These are phyloP conservation scores for Myopa tessellatipennis DNA, from an alignment of 2,888 invertebrate species.

Conservation along the genomic window DNA sequence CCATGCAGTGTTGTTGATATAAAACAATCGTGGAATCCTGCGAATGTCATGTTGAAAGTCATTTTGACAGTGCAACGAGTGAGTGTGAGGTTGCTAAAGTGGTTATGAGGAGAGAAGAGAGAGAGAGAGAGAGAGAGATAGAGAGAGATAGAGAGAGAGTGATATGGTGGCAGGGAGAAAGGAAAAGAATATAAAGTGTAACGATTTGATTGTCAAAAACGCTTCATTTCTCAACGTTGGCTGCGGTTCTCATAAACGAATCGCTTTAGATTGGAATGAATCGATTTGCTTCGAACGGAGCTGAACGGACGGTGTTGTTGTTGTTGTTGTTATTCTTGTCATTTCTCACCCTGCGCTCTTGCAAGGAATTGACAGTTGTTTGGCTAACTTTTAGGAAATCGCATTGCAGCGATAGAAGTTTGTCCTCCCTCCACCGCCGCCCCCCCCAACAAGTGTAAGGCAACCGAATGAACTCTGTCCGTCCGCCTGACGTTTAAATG, in stretches of 20 bases:
- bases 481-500: neutral
- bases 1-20: neutral
- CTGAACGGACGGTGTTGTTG: neutral
- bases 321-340: neutral
- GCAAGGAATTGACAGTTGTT: constrained; percentile 23
- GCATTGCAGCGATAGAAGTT: constrained; percentile 9
- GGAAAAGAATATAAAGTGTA: neutral
- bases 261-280: neutral
- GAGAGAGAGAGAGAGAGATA: neutral
- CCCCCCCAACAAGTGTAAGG: neutral
- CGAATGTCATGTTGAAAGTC: neutral
- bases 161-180: neutral
- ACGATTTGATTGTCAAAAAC: neutral
- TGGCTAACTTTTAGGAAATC: neutral
- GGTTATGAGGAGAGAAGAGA: too few relatives aligned
- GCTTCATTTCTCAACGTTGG: neutral
- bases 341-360: neutral
- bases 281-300: neutral
- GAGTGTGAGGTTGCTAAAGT: too few relatives aligned
- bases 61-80: neutral
- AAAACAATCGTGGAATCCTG: neutral
- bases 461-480: too few relatives aligned
- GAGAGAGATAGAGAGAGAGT: neutral
- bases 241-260: neutral
- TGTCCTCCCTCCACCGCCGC: neutral